Evolutionary conservation across 2,797 vertebrate species (phyloP).

Genomic region (Xyrichtys novacula): DNA sequence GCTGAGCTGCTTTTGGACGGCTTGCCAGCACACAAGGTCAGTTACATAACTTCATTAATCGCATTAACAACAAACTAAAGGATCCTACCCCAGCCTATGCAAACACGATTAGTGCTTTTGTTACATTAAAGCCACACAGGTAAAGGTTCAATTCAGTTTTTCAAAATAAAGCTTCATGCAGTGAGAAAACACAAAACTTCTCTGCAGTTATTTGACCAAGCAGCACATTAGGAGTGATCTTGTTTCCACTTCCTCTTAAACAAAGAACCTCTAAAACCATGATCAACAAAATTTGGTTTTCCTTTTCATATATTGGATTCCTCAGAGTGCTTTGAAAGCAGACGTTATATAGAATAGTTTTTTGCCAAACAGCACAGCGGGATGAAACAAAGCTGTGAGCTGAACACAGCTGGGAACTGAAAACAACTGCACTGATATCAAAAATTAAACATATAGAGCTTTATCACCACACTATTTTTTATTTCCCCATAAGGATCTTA

Average conservation of each 20-base stretch:
- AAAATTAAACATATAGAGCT: not conserved
- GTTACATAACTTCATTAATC: constrained; percentile 14
- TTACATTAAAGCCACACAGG: not conserved
- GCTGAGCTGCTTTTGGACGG: constrained; percentile 90
- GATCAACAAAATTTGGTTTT: not conserved
- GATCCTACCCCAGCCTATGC: not conserved
- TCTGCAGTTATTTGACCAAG: constrained; percentile 3
- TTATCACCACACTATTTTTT: not conserved
- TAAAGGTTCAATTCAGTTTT: not conserved
- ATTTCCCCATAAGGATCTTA: no score
- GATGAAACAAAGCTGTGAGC: not conserved
- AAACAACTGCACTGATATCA: not conserved
- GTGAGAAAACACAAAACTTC: not conserved
- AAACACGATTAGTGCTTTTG: not conserved
- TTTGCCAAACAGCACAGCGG: not conserved
- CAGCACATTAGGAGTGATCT: not conserved
- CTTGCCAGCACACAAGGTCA: constrained; percentile 84
- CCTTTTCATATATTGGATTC: no score
- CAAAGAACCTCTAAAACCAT: no score
- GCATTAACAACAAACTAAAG: not conserved
- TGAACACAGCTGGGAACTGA: not conserved
- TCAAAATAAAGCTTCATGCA: not conserved
- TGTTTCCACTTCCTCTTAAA: not conserved
- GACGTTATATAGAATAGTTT: no score
- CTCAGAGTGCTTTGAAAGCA: not conserved